Base-by-base conservation (phyloP, 2,113 vertebrate genomes). In the Vicugna pacos region DNA sequence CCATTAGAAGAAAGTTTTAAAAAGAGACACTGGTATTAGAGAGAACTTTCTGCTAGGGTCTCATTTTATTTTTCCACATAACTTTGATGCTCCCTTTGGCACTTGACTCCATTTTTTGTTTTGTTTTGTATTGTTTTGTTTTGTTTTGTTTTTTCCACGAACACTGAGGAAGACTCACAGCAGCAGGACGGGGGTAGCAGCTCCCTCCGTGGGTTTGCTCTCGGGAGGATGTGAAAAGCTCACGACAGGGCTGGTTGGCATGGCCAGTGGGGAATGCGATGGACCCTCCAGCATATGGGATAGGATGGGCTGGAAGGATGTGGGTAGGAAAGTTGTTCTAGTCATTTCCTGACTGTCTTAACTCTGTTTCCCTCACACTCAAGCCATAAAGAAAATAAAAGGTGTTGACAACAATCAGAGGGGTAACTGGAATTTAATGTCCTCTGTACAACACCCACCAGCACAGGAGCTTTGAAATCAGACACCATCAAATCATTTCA, bases 261-360 rank as follows among this genome's bases (percentile, higher is more conserved):
- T 42, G 38, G 38, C 38, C 48, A 12, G 20, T 9, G 6, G 22
- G 28, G 14, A 30, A 30, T 1, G 0, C 11, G 16, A 10, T 35
- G 14, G n/a, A 17, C 20, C 11, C 11, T 4, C 38, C 3, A 72
- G 52, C 38, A 12, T 0, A 0, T 8, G 5, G 42, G n/a, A 17
- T 9, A 15, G 8, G 50, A 28, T 0, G 6, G 28, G 16, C 42
- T 46, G 35, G 15, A 4, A 6, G 54, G 32, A 24, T 2, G 0
- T 1, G 20, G 9, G 1, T 0, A 10, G 73, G 38, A n/a, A 54
- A 75, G 56, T 0, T 1, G 6, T 8, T 6, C 26, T 16, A 0
- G 2, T 20, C 32, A 22, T 32, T n/a, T 30, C 38, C 24, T 38
- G 6, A 24, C 50, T 12, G 8, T 8, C 46, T 81, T 32, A 4